Percentiles rank a stretch among this genome's conserved stretches.
These are phyloP conservation scores for Camptogramma bilineatum DNA, from an alignment of 2,888 invertebrate genomes.

Conservation along the genomic window DNA sequence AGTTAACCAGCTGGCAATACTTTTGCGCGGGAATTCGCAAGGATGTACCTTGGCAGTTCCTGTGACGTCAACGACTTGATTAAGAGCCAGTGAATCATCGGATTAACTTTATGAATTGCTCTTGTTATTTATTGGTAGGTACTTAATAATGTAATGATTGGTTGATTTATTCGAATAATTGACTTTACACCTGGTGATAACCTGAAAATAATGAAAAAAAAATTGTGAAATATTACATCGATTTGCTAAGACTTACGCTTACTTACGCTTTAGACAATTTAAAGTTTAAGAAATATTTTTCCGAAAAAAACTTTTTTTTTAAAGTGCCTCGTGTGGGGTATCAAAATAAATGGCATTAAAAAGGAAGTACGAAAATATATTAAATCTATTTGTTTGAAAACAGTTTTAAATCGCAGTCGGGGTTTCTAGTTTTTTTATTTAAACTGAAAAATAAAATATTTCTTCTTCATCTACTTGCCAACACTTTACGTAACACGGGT, in stretches of 20 bases:
- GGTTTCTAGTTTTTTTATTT: too few relatives aligned
- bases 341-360: too few relatives aligned
- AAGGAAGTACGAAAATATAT: too few relatives aligned
- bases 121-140: constrained; percentile 21
- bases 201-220: not conserved
- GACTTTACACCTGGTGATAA: not conserved
- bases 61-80: constrained; percentile 39
- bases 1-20: constrained; percentile 17
- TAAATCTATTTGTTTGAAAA: too few relatives aligned
- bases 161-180: constrained; percentile 10
- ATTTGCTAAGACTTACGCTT: not conserved
- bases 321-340: too few relatives aligned
- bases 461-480: not conserved
- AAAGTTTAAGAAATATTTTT: too few relatives aligned
- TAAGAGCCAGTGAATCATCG: constrained; percentile 25
- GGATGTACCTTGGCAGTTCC: constrained; percentile 42
- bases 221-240: not conserved
- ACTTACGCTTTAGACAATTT: too few relatives aligned
- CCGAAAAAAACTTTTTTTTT: too few relatives aligned
- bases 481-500: not conserved
- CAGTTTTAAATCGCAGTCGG: too few relatives aligned
- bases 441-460: not conserved
- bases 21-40: constrained; percentile 24
- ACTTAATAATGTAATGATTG: constrained; percentile 23
- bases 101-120: constrained; percentile 30